Conservation (phyloP, 64 coral and sea anemone genomes). For the Platygyra sinensis region DNA sequence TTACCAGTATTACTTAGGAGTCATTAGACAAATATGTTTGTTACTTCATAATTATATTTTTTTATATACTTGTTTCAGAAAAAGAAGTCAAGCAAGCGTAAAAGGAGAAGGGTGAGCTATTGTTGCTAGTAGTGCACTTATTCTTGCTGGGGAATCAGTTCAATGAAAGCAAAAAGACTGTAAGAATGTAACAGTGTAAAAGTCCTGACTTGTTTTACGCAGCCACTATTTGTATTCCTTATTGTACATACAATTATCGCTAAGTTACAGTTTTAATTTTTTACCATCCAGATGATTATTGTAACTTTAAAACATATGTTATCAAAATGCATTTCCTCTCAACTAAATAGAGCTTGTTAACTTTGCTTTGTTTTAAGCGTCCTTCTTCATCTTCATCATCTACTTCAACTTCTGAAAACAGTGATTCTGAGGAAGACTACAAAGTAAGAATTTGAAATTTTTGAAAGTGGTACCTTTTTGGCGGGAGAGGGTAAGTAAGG, state of each 20-base stretch:
- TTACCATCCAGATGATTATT: too few species aligned
- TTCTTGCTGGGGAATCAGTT: neutral
- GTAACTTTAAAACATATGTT: too few species aligned
- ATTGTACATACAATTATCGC: too few species aligned
- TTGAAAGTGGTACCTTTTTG: neutral
- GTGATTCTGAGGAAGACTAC: constrained; percentile 32
- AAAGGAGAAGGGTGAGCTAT: constrained; percentile 61
- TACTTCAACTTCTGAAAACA: constrained; percentile 46
- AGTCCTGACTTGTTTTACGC: too few species aligned
- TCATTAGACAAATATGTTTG: too few species aligned
- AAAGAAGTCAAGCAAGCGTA: constrained; percentile 49
- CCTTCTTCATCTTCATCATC: constrained; percentile 61
- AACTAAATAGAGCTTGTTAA: constrained; percentile 18
- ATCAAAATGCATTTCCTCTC: neutral
- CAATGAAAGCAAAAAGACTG: too few species aligned
- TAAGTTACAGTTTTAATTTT: too few species aligned
- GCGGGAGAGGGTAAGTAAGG: neutral
- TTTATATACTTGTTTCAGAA: constrained; percentile 12
- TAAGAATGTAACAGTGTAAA: too few species aligned
- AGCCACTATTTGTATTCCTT: too few species aligned
- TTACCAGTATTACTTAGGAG: too few species aligned
- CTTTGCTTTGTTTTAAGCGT: constrained; percentile 51
- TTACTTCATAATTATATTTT: neutral
- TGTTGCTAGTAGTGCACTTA: neutral
- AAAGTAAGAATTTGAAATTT: constrained; percentile 5